Base-by-base conservation (phyloP, 2,113 vertebrate species). In the Zosterops japonicus region DNA sequence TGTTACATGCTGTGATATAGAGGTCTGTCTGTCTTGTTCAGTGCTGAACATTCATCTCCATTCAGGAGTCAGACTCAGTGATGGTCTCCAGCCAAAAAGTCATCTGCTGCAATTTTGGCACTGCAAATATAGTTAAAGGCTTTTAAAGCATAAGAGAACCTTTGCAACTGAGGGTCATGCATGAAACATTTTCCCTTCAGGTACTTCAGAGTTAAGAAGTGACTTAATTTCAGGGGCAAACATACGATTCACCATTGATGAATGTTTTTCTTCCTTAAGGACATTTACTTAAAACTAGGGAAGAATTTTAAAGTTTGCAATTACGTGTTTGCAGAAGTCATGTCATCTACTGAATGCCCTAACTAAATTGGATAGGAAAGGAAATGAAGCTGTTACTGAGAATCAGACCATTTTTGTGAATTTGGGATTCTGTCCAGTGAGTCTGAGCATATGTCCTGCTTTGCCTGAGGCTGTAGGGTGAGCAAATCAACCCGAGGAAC, bases 341-440 rank as follows among this genome's bases (percentile, higher is more conserved):
- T 87, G 36, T 92, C 31, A 71, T 86, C 59, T 83, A 14, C 69
- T 67, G 81, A 92, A 84, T 86, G 75, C 70, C 61, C 57, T 89
- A 87, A 89, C 76, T 91, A 75, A 89, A 81, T 90, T 65, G 61
- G 88, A 82, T 55, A 93, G 87, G 82, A 89, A 70, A 83, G 55
- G 67, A 90, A 92, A 95, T 94, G 22, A 93, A 95, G 87, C 68
- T 80, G 31, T 80, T 95, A 64, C 60, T 74, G 76, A 79, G 75
- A 90, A 63, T 91, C 63, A 91, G 56, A 36, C n/a, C 9, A 24
- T 93, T 95, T 93, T 93, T 88, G 82, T 90, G 52, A 83, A 36
- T 55, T 31, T 50, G 71, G 47, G 82, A 72, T 52, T 83, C 76
- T 90, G 60, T 85, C 88, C 90, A 87, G 68, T 47, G 39, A 69